Evolutionary conservation across 1,140 invertebrate genomes (phyloP), one percentile per base, ranked within the genome.

Genomic region (Penaeus japonicus): DNA sequence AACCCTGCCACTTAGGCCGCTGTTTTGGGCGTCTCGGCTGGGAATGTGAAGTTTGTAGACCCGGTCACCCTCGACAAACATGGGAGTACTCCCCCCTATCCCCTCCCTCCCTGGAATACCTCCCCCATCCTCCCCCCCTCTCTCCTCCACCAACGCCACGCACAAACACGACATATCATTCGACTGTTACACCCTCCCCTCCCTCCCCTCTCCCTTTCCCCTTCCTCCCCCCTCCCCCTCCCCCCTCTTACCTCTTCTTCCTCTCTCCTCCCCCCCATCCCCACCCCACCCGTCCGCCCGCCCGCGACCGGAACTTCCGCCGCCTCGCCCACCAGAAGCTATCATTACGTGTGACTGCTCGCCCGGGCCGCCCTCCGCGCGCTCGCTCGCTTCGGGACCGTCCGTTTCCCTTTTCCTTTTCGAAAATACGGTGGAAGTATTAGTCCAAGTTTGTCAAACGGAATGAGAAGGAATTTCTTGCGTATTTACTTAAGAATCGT

Each of bases 281-380:
- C 32, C 47, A n/a, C 57, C 55, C 57, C 54, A 27, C 54, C 70
- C 2, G 30, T 27, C 47, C 70, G 32, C 27, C 65, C 53, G 30
- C 59, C 47, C 73, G 39, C 35, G 24, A 59, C 70, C 84, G 70
- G 70, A 75, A 77, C 75, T 78, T 85, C 84, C 70, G 70, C 59
- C 73, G 70, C 54, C 73, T 53, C 55, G 73, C 84, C 84, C 75
- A 85, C 70, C 84, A 32, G 75, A 15, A 55, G 54, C 84, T 59
- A 22, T 18, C 27, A 32, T 54, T n/a, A 39, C 24, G 24, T 55
- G 53, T n/a, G n/a, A 10, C 53, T 82, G 53, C 80, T 32, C 30
- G 53, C 80, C 80, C 57, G 80, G 53, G 53, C 80, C 57, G 53
- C 57, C 62, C 62, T 10, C 39, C 47, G 47, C 15, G 47, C 47